Base-by-base conservation (phyloP, 2,888 invertebrate genomes). In the Danaus chrysippus region DNA sequence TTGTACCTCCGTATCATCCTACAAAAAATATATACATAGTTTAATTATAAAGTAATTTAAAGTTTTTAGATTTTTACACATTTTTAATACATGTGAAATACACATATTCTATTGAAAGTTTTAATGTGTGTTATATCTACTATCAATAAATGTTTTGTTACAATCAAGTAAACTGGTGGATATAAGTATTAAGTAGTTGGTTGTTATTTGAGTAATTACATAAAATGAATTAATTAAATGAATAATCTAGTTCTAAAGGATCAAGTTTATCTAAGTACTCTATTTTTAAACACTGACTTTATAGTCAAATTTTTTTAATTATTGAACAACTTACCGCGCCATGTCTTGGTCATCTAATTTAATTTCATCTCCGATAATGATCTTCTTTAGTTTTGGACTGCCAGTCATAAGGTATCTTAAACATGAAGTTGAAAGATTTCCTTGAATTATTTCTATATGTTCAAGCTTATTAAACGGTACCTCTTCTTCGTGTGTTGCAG, bases 321-420 rank as follows among this genome's bases (percentile, higher is more conserved):
- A 64, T 55, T 19, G 43, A 54, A 15, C 54, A 57, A 73, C 84
- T 80, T 79, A 93, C 93, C 93, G 89, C 46, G 92, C 83, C 75
- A 94, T 91, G 77, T 95, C 95, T 62, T 93, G 93, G 76, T 95
- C 95, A 61, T 92, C 93, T 73, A 95, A 85, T 65, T 92, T 92
- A 12, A 94, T 90, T 70, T 92, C 92, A 73, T 94, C 94, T 0
- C 94, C 93, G 1, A 94, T 93, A 46, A 94, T 87, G 42, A 94
- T 81, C 70, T 93, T 93, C 71, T 92, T 91, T 10, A 93, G 84
- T 53, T 90, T 92, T 5, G 93, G 93, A 66, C 92, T 87, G 60
- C 92, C 91, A 56, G 92, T 93, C 79, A 94, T 92, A 23, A 94
- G 79, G 70, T 92, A 92, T 74, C 92, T 94, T 8, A 94, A 82